Conservation (phyloP, 1,140 invertebrate species). For the Aphidius gifuensis region DNA sequence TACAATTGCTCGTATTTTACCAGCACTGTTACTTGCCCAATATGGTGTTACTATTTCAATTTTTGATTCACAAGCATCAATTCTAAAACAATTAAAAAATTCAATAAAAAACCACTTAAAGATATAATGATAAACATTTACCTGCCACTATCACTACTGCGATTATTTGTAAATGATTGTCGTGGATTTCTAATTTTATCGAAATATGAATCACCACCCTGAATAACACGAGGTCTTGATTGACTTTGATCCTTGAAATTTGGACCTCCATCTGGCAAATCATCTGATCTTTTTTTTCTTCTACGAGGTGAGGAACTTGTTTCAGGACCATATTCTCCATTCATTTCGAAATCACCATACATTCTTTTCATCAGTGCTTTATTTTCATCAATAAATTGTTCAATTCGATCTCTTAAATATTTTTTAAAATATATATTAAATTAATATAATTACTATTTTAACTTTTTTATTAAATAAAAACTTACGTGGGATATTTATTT, state of each 20-base stretch:
- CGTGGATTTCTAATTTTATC: constrained; percentile 54
- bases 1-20: constrained; percentile 85
- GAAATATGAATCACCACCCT: constrained; percentile 56
- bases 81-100: constrained; percentile 52
- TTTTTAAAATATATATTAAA: constrained; percentile 14
- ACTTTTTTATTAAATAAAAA: constrained; percentile 31
- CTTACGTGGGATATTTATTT: constrained; percentile 86
- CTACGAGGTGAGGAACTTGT: constrained; percentile 45
- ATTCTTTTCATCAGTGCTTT: constrained; percentile 88
- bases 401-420: constrained; percentile 76
- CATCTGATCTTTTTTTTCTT: constrained; percentile 38
- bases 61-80: constrained; percentile 87
- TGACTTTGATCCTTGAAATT: constrained; percentile 34
- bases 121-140: constrained; percentile 30
- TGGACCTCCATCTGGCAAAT: constrained; percentile 51
- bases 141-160: constrained; percentile 62
- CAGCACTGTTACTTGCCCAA: constrained; percentile 88
- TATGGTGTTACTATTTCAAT: constrained; percentile 92
- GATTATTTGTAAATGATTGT: constrained; percentile 57
- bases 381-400: constrained; percentile 89
- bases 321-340: constrained; percentile 53
- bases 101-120: constrained; percentile 2
- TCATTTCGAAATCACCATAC: constrained; percentile 82
- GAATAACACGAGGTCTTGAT: constrained; percentile 23
- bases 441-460: not conserved